A percentile compares a stretch with the other conserved stretches of the same genome.
These are phyloP conservation scores for Typhlichthys subterraneus DNA, from an alignment of 2,797 vertebrate species.

Conservation along the genomic window DNA sequence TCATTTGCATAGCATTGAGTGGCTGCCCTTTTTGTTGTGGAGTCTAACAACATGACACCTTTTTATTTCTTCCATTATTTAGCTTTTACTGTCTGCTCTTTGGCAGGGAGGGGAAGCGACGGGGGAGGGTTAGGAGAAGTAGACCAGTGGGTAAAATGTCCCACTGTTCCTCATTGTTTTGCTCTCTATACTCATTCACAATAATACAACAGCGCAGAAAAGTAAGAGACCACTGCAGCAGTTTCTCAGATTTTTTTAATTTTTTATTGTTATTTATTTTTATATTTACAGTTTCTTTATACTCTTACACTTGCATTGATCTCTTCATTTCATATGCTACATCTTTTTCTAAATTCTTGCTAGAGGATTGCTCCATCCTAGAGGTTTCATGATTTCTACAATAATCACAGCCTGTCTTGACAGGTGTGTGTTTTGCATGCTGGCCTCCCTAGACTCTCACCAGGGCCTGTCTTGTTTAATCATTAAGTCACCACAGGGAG, in stretches of 20 bases:
- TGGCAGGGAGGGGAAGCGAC: conserved; percentile 6
- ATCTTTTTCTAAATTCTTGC: too few relatives aligned
- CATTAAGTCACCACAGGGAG: conserved; percentile 58
- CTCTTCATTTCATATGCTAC: too few relatives aligned
- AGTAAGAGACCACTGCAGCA: too few relatives aligned
- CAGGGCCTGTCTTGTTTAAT: conserved; percentile 55
- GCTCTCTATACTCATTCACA: too few relatives aligned
- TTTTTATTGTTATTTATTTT: not conserved
- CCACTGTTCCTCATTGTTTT: too few relatives aligned
- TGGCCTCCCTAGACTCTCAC: conserved; percentile 33
- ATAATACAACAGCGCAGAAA: too few relatives aligned
- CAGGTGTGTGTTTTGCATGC: conserved; percentile 1
- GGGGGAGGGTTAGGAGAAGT: too few relatives aligned
- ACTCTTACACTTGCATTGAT: too few relatives aligned
- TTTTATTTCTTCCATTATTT: conserved; percentile 42
- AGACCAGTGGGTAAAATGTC: too few relatives aligned
- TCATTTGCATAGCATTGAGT: conserved; percentile 60
- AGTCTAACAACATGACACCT: conserved; percentile 37
- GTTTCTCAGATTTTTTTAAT: too few relatives aligned
- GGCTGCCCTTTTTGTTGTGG: conserved; percentile 55
- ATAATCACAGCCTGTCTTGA: too few relatives aligned
- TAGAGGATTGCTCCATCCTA: not conserved
- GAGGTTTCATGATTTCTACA: not conserved
- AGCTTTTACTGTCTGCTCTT: conserved; percentile 44
- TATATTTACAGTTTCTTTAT: not conserved